Percentiles rank a stretch among this genome's conserved stretches.
These are phyloP conservation scores for Drosophila lowei DNA, from an alignment of 1,140 invertebrate genomes.

Conservation along the genomic window DNA sequence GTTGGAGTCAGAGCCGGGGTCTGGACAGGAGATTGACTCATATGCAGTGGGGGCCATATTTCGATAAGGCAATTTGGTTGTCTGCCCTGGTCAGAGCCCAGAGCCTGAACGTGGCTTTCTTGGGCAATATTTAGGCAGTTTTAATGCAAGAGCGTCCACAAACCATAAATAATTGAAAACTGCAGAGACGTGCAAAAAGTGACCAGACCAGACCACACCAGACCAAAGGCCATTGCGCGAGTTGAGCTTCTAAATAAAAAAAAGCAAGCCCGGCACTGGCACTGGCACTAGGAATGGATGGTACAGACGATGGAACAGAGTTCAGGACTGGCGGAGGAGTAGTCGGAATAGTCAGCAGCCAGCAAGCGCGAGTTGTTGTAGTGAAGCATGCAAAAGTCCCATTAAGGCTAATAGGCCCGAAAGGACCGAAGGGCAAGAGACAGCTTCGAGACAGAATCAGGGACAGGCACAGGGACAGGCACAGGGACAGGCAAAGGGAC, in stretches of 20 bases:
- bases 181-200: slow-evolving; percentile 72
- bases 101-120: slow-evolving; percentile 29
- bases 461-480: slow-evolving; percentile 4
- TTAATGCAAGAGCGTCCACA: slow-evolving; percentile 71
- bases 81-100: slow-evolving; percentile 20
- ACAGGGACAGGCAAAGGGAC: no score
- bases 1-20: not conserved
- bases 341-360: slow-evolving; percentile 36
- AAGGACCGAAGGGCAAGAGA: slow-evolving; percentile 49
- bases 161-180: slow-evolving; percentile 75
- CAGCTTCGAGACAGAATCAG: slow-evolving; percentile 32
- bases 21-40: slow-evolving; percentile 51
- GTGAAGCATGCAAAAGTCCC: slow-evolving; percentile 70
- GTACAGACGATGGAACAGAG: no score
- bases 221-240: slow-evolving; percentile 30
- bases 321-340: slow-evolving; percentile 3
- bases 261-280: slow-evolving; percentile 11
- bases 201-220: slow-evolving; percentile 7
- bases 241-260: slow-evolving; percentile 35
- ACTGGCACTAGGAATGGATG: slow-evolving; percentile 1
- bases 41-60: slow-evolving; percentile 52
- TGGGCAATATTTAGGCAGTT: slow-evolving; percentile 66
- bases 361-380: slow-evolving; percentile 57
- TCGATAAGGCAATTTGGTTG: slow-evolving; percentile 49
- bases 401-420: slow-evolving; percentile 74